Percentiles rank a stretch among this genome's conserved stretches.
Conservation (phyloP, 2,888 invertebrate species). For the Oscheius sp. region DNA sequence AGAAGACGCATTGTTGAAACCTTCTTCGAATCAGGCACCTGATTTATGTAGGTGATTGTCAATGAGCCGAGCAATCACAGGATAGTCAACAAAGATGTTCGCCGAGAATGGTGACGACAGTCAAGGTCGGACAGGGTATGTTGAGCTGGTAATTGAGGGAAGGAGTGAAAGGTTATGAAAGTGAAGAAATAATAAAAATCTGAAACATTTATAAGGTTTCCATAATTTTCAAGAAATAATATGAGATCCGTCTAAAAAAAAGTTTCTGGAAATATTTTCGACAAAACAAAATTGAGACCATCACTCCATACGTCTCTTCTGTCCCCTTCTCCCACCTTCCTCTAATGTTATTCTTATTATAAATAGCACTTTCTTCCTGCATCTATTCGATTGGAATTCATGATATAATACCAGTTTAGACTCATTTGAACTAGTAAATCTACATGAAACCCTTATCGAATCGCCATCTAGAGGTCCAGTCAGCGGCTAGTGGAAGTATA, state of each 20-base stretch:
- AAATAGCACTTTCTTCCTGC: too few relatives aligned
- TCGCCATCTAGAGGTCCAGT: constrained; percentile 9
- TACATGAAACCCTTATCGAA: not conserved
- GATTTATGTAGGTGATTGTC: constrained; percentile 1
- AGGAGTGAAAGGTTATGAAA: too few relatives aligned
- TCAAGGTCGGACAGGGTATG: constrained; percentile 4
- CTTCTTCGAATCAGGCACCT: not conserved
- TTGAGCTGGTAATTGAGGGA: not conserved
- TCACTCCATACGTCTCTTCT: too few relatives aligned
- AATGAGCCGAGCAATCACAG: constrained; percentile 10
- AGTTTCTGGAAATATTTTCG: too few relatives aligned
- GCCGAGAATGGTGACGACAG: constrained; percentile 9
- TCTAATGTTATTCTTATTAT: too few relatives aligned
- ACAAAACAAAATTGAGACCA: too few relatives aligned
- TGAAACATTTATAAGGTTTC: too few relatives aligned
- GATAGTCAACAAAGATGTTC: constrained; percentile 9
- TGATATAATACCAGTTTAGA: not conserved
- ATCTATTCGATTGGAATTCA: not conserved
- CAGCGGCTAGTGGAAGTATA: too few relatives aligned
- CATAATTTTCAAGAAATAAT: too few relatives aligned
- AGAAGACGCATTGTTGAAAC: not conserved
- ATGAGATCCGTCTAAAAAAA: too few relatives aligned
- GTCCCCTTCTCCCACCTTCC: too few relatives aligned
- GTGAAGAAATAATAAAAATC: too few relatives aligned
- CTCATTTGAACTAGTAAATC: constrained; percentile 1